These are phyloP conservation scores for Fulica atra DNA, from an alignment of 2,113 vertebrate species.

Conservation along the genomic window DNA sequence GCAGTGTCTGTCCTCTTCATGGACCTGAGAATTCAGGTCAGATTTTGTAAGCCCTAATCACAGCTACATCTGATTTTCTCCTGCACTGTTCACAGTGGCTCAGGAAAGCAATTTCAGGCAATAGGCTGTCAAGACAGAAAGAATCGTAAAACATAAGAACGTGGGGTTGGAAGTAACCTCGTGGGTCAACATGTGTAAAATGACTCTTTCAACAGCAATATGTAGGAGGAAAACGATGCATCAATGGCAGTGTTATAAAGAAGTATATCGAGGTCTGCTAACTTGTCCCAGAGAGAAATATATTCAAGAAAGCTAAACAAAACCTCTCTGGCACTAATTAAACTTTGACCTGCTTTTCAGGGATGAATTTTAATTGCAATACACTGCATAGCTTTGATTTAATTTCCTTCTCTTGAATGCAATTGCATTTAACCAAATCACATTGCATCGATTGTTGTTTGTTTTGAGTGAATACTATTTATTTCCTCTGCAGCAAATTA, in stretches of 20 bases:
- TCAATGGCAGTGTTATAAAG: not conserved
- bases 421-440: slow-evolving; percentile 45
- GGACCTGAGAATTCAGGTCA: not conserved
- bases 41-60: not conserved
- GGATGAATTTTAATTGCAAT: slow-evolving; percentile 44
- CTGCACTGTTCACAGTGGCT: not conserved
- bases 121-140: not conserved
- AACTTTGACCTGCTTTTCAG: slow-evolving; percentile 17
- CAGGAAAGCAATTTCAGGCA: not conserved
- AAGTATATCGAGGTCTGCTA: not conserved
- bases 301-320: slow-evolving; percentile 13
- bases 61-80: not conserved
- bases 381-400: slow-evolving; percentile 17
- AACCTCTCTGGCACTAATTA: slow-evolving; percentile 26
- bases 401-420: slow-evolving; percentile 24
- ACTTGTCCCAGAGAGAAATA: not conserved
- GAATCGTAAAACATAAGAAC: not conserved
- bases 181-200: not conserved
- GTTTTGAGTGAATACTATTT: slow-evolving; percentile 9
- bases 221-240: not conserved
- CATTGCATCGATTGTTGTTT: slow-evolving; percentile 34
- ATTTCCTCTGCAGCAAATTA: slow-evolving; percentile 44
- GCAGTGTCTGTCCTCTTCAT: rapidly evolving
- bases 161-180: not conserved
- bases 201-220: not conserved